Evolutionary conservation across 2,113 vertebrate species (phyloP), one percentile per base, ranked within the genome.

Genomic region (Nyctereutes procyonoides): DNA sequence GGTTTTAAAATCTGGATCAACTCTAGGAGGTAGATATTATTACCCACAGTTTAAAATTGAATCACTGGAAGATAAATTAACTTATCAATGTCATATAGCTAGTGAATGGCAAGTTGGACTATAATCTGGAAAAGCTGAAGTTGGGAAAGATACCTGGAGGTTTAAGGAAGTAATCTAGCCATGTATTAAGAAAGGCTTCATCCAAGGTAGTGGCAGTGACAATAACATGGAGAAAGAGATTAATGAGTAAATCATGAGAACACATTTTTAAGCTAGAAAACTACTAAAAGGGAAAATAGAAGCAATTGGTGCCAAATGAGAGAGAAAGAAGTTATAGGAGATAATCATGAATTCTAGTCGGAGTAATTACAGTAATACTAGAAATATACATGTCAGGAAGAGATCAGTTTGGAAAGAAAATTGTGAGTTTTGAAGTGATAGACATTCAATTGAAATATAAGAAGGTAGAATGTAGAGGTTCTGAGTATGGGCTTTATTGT

Each of bases 11-110:
- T 60, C 55, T 63, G 11, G 2, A 89, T 69, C 53, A 87, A 83
- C 17, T 20, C 28, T 93, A 58, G 48, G 48, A 88, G 63, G 10
- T 53, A 51, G 76, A 65, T 48, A 51, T 79, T 67, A 67, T 67
- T 83, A 73, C 30, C 35, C 38, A 79, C 10, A 88, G 58, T 79
- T 91, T 48, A 53, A 51, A 90, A 38, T 22, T 81, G 32, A 79
- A 10, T 88, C 35, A 91, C 16, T 73, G 32, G 17, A 93, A 93
- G 89, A 93, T 71, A 94, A 94, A 89, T 58, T 85, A 71, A 90
- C 79, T 83, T 91, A 6, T 32, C 62, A 77, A 83, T 15, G 13
- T 85, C 73, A 89, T 3, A 94, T 2, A 48, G 51, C 62, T 86
- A 76, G 28, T 73, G 88, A 84, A 58, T 60, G n/a, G 12, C 55